phyloP scores from a whole-genome alignment of 2,797 vertebrate genomes.

The Myotis planiceps region DNA sequence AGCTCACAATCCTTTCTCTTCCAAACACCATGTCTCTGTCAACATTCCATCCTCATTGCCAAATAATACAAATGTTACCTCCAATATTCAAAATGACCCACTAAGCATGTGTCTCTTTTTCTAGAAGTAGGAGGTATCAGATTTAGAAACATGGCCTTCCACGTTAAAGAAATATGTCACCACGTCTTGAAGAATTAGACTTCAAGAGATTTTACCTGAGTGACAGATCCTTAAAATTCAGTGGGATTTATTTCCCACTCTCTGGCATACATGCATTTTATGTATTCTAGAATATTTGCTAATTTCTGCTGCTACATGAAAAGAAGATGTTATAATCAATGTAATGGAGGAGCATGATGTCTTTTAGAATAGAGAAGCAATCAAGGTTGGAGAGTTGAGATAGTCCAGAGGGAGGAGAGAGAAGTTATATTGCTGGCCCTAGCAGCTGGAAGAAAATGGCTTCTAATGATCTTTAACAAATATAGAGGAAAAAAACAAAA shows the following conservation, averaged over 20 bases:
- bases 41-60: neutral
- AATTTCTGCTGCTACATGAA: neutral
- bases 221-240: neutral
- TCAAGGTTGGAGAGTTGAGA: neutral
- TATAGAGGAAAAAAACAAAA: neutral
- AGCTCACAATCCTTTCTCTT: neutral
- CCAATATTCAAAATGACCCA: neutral
- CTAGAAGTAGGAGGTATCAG: neutral
- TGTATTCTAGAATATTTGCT: neutral
- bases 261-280: neutral
- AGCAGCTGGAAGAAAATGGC: neutral
- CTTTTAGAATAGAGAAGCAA: neutral
- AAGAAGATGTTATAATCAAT: neutral
- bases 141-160: neutral
- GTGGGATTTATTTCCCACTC: neutral
- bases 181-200: neutral
- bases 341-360: neutral
- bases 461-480: constrained; percentile 8
- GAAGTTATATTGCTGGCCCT: neutral
- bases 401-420: neutral
- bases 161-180: neutral
- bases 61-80: neutral
- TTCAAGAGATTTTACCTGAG: neutral
- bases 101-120: neutral
- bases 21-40: neutral